Conservation (phyloP, 1,140 invertebrate species). For the Acromyrmex heyeri region DNA sequence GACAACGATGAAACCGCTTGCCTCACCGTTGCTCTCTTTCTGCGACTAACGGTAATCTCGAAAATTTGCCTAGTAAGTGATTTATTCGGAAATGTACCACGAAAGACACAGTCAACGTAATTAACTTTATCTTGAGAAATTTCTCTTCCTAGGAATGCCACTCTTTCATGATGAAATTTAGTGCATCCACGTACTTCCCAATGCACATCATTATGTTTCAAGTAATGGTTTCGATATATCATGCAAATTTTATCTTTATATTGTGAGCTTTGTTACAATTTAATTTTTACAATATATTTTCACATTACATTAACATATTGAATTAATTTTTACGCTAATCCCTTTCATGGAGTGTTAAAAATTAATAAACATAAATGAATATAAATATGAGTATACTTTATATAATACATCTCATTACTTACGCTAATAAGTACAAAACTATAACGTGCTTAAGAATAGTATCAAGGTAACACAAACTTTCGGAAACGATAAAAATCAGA, state of each 20-base stretch:
- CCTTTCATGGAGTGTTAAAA: not conserved
- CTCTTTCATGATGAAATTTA: conserved; percentile 2
- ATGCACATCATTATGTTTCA: not conserved
- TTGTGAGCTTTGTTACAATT: not conserved
- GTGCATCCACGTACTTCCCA: not conserved
- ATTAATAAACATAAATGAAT: not conserved
- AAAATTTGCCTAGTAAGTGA: conserved; percentile 37
- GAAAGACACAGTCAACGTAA: conserved; percentile 16
- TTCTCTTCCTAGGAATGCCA: conserved; percentile 39
- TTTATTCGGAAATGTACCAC: conserved; percentile 37
- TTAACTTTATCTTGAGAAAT: conserved; percentile 57
- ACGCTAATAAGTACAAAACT: conserved; percentile 24
- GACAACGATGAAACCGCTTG: conserved; percentile 7
- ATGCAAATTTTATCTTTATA: conserved; percentile 9
- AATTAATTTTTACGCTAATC: not conserved
- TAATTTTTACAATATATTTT: not conserved
- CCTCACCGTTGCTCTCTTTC: conserved; percentile 27
- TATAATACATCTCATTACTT: conserved; percentile 22
- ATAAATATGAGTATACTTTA: not conserved
- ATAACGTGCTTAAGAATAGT: conserved; percentile 44
- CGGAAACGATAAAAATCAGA: conserved; percentile 49
- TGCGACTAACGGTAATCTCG: conserved; percentile 49
- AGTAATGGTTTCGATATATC: not conserved
- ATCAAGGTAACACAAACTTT: conserved; percentile 54
- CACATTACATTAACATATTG: not conserved